These are phyloP conservation scores for Centruroides vittatus DNA, from an alignment of 1,140 invertebrate species.

Conservation along the genomic window DNA sequence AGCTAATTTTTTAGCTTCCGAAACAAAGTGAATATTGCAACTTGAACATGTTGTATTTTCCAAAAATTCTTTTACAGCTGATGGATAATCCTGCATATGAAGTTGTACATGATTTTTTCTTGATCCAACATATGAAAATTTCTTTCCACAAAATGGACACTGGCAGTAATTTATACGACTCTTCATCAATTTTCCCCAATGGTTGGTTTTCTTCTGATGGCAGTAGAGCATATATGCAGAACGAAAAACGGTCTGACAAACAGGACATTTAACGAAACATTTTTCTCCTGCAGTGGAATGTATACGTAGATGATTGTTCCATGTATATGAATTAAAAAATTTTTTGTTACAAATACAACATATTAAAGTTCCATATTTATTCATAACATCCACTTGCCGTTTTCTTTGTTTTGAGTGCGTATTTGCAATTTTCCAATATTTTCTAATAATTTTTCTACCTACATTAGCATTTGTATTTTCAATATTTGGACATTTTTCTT, in stretches of 20 bases:
- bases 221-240: slow-evolving; percentile 4
- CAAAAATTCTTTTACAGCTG: slow-evolving; percentile 6
- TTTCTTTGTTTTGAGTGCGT: no score
- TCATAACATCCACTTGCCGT: no score
- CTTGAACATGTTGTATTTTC: slow-evolving; percentile 12
- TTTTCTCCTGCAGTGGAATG: neutral
- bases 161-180: neutral
- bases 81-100: slow-evolving; percentile 4
- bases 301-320: no score
- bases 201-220: slow-evolving; percentile 9
- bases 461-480: no score
- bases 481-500: no score
- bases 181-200: slow-evolving; percentile 11
- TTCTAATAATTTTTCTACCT: no score
- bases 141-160: slow-evolving; percentile 14
- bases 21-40: neutral
- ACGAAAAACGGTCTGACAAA: slow-evolving; percentile 7
- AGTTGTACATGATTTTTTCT: slow-evolving; percentile 10
- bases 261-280: slow-evolving; percentile 3
- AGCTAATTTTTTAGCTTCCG: no score
- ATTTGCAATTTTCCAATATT: no score
- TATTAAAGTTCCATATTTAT: no score
- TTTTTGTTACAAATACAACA: no score
- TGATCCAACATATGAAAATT: slow-evolving; percentile 5
- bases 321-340: no score